Base-by-base conservation (phyloP, 2,797 vertebrate genomes). In the Leptatherina wallacei region DNA sequence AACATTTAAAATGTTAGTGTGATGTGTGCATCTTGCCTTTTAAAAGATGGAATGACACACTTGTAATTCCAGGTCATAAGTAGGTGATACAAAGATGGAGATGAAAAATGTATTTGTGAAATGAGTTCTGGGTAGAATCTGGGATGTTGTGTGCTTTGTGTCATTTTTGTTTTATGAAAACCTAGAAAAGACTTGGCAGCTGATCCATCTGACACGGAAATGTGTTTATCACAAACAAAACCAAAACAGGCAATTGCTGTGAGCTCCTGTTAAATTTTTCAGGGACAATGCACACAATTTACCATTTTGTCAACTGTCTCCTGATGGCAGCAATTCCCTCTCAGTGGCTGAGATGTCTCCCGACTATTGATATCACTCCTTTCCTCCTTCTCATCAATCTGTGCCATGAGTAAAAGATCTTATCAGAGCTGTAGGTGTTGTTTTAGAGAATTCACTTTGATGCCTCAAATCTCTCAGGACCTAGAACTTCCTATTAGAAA, bases 241-340 rank as follows among this genome's bases (percentile, higher is more conserved):
- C 61, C 75, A 67, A 70, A 84, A 77, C 77, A 61, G 73, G 61
- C 80, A 73, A 78, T 61, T 33, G 69, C 74, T 47, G 40, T 5
- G 27, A 77, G 84, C 71, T 79, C 65, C 77, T 2, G 69, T 86
- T 88, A 90, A 84, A 90, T n/a, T 90, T 86, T 90, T 82, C 87
- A 74, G 85, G 77, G 81, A 89, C 84, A 83, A 80, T 88, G 82
- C 83, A 86, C 87, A 84, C 88, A 85, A 85, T 87, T 89, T 78
- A 85, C 76, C 83, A 80, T 86, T 88, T 89, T 89, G 86, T 89
- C 85, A 88, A 89, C 82, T 85, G 79, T 86, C 74, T 78, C 64
- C 61, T 61, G 54, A 73, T 59, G 83, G 85, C 83, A 84, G 69
- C 82, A n/a, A 18, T 49, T 67, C 58, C 56, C 51, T 62, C 35